Percentiles rank a stretch among this genome's conserved stretches.
Evolutionary conservation across 53 echinoderm and acorn worm species (phyloP).

Genomic region (Paelopatides confundens): DNA sequence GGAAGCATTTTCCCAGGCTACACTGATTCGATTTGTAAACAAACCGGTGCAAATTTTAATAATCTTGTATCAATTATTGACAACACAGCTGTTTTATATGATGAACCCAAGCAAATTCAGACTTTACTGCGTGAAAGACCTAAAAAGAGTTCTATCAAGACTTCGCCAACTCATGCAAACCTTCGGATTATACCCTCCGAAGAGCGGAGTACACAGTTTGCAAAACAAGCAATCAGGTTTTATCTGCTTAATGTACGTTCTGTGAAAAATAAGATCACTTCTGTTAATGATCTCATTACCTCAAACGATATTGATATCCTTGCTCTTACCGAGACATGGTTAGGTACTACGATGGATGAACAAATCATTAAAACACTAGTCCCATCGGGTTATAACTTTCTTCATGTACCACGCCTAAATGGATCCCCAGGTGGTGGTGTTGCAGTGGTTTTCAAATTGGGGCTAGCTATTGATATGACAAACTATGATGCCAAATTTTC

Average conservation of each 20-base stretch:
- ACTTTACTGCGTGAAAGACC: no score
- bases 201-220: no score
- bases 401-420: slow-evolving; percentile 2
- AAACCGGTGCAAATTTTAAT: no score
- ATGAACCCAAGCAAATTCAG: no score
- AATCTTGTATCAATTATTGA: no score
- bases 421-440: slow-evolving; percentile 24
- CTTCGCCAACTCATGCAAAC: no score
- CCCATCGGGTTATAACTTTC: slow-evolving; percentile 14
- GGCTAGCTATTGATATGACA: neutral
- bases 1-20: no score
- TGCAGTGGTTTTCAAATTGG: slow-evolving; percentile 10
- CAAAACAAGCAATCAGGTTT: no score
- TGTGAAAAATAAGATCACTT: neutral
- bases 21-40: no score
- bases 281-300: slow-evolving; percentile 16
- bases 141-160: no score
- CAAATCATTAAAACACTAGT: neutral
- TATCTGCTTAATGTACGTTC: neutral
- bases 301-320: slow-evolving; percentile 28
- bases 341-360: neutral
- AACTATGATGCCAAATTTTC: neutral
- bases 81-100: no score
- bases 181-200: no score
- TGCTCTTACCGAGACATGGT: slow-evolving; percentile 31